Evolutionary conservation across 2,113 vertebrate species (phyloP), one percentile per base, ranked within the genome.

Genomic region (Limanda limanda): DNA sequence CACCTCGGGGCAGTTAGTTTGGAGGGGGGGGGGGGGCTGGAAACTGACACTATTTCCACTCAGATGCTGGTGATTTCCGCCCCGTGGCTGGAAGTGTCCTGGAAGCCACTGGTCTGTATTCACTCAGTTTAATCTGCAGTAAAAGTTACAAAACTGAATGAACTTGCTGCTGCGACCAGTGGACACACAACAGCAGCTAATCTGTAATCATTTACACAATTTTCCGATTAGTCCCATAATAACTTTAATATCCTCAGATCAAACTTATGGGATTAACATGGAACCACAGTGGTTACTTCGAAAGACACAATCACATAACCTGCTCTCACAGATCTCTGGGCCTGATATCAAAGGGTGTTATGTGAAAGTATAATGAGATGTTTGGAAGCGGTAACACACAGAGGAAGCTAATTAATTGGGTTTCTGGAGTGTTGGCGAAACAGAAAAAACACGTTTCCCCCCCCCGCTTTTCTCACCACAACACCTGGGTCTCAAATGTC

Each of bases 401-500:
- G 69, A 63, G 60, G 68, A 71, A 75, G 80, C 64, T 83, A 66
- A 86, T 85, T 80, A 78, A 84, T 84, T 74, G 56, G 27, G 55
- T 69, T 68, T 65, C 5, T 31, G 60, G 61, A 21, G 25, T 48
- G 71, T 45, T n/a, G 10, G 42, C 59, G 57, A 71, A 63, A 71
- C 56, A 72, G 70, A 72, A 60, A 63, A 63, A 81, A 60, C 56
- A 68, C 52, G 64, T 61, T 72, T n/a, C n/a, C 42, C 51, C 54
- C 1, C 51, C 51, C 79, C 51, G 45, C 35, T 31, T 58, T 80
- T 66, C 79, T 65, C 42, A 52, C 58, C 5, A 57, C 37, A 76
- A 59, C 88, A 91, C 86, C 89, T 87, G 91, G 70, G 62, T 81
- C 56, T 87, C 76, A 68, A 79, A 74, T 85, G 37, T 78, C 85